Evolutionary conservation across 2,797 vertebrate genomes (phyloP).

Genomic region (Cephalopachus bancanus): DNA sequence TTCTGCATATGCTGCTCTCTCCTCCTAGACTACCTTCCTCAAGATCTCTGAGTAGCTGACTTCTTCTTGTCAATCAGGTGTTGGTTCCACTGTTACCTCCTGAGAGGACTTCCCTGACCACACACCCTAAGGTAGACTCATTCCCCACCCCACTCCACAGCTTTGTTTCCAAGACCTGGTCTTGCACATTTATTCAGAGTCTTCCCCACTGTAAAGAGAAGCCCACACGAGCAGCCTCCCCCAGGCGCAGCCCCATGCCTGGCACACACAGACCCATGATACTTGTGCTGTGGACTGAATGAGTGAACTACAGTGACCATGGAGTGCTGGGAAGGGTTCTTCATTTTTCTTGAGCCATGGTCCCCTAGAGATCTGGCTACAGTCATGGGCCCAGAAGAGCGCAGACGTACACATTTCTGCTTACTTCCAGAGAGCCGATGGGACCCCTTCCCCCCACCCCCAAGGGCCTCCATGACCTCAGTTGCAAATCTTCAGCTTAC

Average conservation of each 20-base stretch:
- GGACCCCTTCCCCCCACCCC: background rate
- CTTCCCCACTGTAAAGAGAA: background rate
- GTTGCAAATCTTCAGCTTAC: constrained; percentile 82
- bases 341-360: fast-evolving
- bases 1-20: background rate
- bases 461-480: fast-evolving
- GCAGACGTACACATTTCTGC: fast-evolving
- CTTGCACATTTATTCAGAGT: background rate
- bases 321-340: background rate
- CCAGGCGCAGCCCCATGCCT: background rate
- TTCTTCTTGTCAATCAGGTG: background rate
- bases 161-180: background rate
- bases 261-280: background rate
- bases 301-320: fast-evolving
- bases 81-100: background rate
- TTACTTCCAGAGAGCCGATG: background rate
- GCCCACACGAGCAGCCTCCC: fast-evolving
- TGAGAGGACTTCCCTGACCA: background rate
- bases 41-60: background rate
- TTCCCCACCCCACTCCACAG: no score
- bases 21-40: fast-evolving
- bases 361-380: background rate
- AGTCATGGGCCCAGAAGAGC: fast-evolving
- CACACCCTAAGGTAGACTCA: fast-evolving
- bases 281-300: fast-evolving